Evolutionary conservation across 2,113 vertebrate genomes (phyloP), one percentile per base, ranked within the genome.

Genomic region (Edolisoma coerulescens): DNA sequence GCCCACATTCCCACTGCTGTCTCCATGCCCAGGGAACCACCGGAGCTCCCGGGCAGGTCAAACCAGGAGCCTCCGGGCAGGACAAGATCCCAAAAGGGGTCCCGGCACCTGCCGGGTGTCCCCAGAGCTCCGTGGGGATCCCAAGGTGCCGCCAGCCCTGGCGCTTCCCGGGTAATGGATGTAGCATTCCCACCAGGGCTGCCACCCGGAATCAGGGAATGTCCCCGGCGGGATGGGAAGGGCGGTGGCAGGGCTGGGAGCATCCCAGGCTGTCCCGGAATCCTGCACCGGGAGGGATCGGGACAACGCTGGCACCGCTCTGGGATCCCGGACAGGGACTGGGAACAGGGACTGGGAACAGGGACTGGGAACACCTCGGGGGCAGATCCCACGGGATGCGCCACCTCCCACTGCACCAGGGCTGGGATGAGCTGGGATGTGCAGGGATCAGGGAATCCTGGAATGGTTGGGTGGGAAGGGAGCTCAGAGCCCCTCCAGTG

Each of bases 241-340:
- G 49, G 42, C 2, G 22, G 22, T 4, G 35, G 16, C 35, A 33
- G 57, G 61, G 87, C 61, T 26, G 39, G 44, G 78, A 76, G 28
- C 30, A 35, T 5, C 61, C 53, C 6, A 0, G 33, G 57, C n/a
- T 16, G 8, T 19, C 65, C 59, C 1, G 3, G 54, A 47, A 64
- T 42, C 8, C 37, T n/a, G n/a, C 3, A 1, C 10, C 0, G 3
- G 37, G 27, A 57, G 53, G 44, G 54, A 23, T 0, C 4, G 22
- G 47, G 17, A 39, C 33, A 14, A 7, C 0, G 5, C 42, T 35
- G 23, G 13, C 49, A 16, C 4, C 0, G 0, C 32, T 19, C 49
- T 0, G 0, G 39, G 49, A 71, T 53, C 68, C 53, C 22, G 1
- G 6, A 12, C 54, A 69, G 47, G 22, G 30, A 41, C 21, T 17